Percentiles rank a stretch among this genome's conserved stretches.
These are phyloP conservation scores for Sceloporus undulatus DNA, from an alignment of 2,113 vertebrate species.

Conservation along the genomic window DNA sequence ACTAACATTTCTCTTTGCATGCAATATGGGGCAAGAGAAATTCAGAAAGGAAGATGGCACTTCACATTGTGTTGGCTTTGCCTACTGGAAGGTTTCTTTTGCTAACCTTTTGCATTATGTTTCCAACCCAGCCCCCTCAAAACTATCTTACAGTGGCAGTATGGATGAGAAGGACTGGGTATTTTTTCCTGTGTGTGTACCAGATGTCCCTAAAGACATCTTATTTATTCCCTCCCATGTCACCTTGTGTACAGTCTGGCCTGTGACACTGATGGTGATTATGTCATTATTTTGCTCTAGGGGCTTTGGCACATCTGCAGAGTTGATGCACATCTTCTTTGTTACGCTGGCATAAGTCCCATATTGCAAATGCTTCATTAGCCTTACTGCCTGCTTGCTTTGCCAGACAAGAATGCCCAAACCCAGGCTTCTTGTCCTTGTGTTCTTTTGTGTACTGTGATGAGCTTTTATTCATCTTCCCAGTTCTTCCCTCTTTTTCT, in stretches of 20 bases:
- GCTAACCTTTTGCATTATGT: slow-evolving; percentile 58
- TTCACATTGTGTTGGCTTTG: slow-evolving; percentile 64
- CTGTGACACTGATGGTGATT: slow-evolving; percentile 98
- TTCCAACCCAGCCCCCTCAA: slow-evolving; percentile 38
- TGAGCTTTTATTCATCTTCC: slow-evolving; percentile 85
- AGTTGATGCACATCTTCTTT: slow-evolving; percentile 88
- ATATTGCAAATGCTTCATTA: slow-evolving; percentile 89
- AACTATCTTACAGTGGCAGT: slow-evolving; percentile 57
- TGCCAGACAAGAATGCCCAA: slow-evolving; percentile 89
- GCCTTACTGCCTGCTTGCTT: slow-evolving; percentile 87
- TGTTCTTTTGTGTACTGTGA: slow-evolving; percentile 83
- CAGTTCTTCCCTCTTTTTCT: slow-evolving; percentile 82
- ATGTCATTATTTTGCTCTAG: slow-evolving; percentile 98
- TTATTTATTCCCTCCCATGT: slow-evolving; percentile 86
- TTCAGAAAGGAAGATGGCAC: slow-evolving; percentile 62
- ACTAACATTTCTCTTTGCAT: slow-evolving; percentile 71
- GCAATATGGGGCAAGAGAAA: slow-evolving; percentile 60
- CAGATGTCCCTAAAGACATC: slow-evolving; percentile 75
- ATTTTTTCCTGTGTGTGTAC: slow-evolving; percentile 74
- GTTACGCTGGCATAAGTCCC: slow-evolving; percentile 86
- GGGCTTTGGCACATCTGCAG: slow-evolving; percentile 93
- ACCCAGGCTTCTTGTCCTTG: slow-evolving; percentile 84
- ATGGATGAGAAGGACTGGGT: slow-evolving; percentile 60
- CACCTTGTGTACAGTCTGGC: slow-evolving; percentile 98
- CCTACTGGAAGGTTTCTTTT: slow-evolving; percentile 68